These are phyloP conservation scores for Trichonephila clavata DNA, from an alignment of 1,140 invertebrate species.

Conservation along the genomic window DNA sequence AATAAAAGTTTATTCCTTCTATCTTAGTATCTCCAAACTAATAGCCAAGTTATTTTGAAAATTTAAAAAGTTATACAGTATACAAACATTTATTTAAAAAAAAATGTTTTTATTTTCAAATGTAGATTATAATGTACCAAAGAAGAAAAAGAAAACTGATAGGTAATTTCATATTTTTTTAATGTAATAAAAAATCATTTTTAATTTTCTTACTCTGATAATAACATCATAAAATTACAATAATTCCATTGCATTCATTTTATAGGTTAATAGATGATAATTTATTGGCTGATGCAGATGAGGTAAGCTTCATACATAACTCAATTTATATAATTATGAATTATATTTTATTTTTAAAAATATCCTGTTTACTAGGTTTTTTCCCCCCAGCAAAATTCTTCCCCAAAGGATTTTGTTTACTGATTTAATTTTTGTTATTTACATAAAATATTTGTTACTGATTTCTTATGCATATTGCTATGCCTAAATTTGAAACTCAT, in stretches of 20 bases:
- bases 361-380: too few species aligned
- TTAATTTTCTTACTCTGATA: background rate
- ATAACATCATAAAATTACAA: background rate
- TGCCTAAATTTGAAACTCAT: too few species aligned
- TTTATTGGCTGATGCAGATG: constrained; percentile 66
- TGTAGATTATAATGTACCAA: background rate
- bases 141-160: constrained; percentile 40
- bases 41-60: too few species aligned
- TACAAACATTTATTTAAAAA: too few species aligned
- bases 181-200: background rate
- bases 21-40: background rate
- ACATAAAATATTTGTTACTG: too few species aligned
- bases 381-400: too few species aligned
- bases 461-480: too few species aligned
- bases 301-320: constrained; percentile 48
- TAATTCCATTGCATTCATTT: background rate
- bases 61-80: too few species aligned
- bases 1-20: background rate
- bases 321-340: too few species aligned
- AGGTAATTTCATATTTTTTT: background rate
- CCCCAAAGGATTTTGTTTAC: too few species aligned
- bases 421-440: too few species aligned
- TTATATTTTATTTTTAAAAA: too few species aligned
- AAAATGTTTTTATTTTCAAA: background rate
- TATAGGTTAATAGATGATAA: constrained; percentile 54